These are phyloP conservation scores for Myanophis thanlyinensis DNA, from an alignment of 2,113 vertebrate species.

Conservation along the genomic window DNA sequence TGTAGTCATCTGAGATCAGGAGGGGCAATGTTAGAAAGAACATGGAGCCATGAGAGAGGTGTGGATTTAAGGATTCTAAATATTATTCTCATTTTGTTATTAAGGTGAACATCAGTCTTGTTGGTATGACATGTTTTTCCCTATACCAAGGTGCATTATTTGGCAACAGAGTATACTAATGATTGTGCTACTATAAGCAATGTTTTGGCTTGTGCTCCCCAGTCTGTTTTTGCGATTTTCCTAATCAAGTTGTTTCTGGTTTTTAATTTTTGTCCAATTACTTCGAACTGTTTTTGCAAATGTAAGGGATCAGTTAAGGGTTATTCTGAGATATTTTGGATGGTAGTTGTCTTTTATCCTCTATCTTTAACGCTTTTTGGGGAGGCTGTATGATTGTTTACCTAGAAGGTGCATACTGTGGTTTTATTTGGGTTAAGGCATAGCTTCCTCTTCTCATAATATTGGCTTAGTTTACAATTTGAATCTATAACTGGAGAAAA, in stretches of 20 bases:
- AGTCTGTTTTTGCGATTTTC: background rate
- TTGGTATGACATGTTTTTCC: background rate
- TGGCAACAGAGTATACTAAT: background rate
- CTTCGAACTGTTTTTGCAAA: background rate
- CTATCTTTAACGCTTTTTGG: background rate
- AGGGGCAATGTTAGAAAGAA: background rate
- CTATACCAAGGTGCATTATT: background rate
- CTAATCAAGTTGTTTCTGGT: background rate
- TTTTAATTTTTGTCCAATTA: background rate
- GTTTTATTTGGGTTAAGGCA: too few species aligned
- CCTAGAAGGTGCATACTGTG: too few species aligned
- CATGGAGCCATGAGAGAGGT: background rate
- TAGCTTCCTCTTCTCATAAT: too few species aligned
- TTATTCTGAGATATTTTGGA: background rate
- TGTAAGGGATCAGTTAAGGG: background rate
- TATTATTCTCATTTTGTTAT: background rate
- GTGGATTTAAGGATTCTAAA: background rate
- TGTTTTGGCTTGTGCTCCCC: background rate
- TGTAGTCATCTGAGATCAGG: background rate
- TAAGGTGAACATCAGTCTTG: background rate
- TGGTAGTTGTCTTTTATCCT: too few species aligned
- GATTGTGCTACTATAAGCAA: background rate
- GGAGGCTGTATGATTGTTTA: background rate
- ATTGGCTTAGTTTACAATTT: slow-evolving; percentile 51
- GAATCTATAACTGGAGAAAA: slow-evolving; percentile 23